Evolutionary conservation across 1,140 invertebrate species (phyloP), one percentile per base, ranked within the genome.

Genomic region (Rhizoglyphus robini): DNA sequence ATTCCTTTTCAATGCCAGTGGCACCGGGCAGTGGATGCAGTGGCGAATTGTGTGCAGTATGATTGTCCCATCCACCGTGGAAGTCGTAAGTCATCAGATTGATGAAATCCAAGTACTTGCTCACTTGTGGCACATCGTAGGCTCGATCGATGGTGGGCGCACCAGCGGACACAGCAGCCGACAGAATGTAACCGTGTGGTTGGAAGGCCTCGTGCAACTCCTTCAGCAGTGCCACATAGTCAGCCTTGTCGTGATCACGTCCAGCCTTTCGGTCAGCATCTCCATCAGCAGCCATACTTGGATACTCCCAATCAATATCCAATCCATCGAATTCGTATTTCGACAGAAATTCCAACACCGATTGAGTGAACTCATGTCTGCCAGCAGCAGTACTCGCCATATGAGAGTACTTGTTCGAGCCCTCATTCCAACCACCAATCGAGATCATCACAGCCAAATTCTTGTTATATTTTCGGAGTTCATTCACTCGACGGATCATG

Each of bases 61-160:
- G 67, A 2, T 79, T 74, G 71, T 92, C 88, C 88, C 88, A 92
- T 4, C 84, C 82, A 0, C 88, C 89, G 69, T 91, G 88, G 71
- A 89, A 90, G 73, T 93, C 90, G 65, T 90, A 92, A 0, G 85
- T 84, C 88, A 92, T 90, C 0, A 91, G 83, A 1, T 87, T 88
- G 72, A 93, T 80, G 70, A 91, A 90, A 70, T 92, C 88, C 8
- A 84, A 81, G 48, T 81, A 30, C 18, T 79, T 74, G 0, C 83
- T 84, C 27, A 94, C 76, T 1, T 79, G 73, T 0, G 78, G 74
- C 1, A 92, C 75, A 68, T 94, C 87, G 70, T 93, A 95, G 0
- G 86, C 88, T 2, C 82, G 68, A 36, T 73, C 69, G 78, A 66
- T 87, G 75, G 80, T 70, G 73, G 73, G 71, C 49, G 71, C 73